A percentile compares a stretch with the other conserved stretches of the same genome.
These are phyloP conservation scores for Chalcosyrphus nemorum DNA, from an alignment of 2,888 invertebrate genomes.

Conservation along the genomic window DNA sequence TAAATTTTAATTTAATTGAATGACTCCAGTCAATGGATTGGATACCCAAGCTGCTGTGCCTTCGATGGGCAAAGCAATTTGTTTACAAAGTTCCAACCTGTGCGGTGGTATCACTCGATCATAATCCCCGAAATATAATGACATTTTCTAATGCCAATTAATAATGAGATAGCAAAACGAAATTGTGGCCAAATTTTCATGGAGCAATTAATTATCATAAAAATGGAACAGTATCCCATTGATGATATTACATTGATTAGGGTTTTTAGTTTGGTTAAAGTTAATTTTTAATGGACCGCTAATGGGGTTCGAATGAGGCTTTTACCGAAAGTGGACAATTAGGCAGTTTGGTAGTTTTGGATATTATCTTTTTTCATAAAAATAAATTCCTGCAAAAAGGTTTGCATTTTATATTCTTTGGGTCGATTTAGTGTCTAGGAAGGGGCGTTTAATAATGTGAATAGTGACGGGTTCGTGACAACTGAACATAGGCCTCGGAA, in stretches of 20 bases:
- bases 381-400: too few species aligned
- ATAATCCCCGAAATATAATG: slow-evolving; percentile 58
- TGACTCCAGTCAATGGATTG: slow-evolving; percentile 3
- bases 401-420: too few species aligned
- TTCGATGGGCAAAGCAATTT: slow-evolving; percentile 15
- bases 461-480: too few species aligned
- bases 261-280: slow-evolving; percentile 18
- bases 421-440: too few species aligned
- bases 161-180: slow-evolving; percentile 58
- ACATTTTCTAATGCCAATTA: slow-evolving; percentile 69
- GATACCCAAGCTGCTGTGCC: not conserved
- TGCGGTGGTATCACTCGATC: slow-evolving; percentile 35
- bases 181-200: slow-evolving; percentile 11
- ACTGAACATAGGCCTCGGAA: too few species aligned
- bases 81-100: slow-evolving; percentile 25
- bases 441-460: too few species aligned
- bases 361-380: too few species aligned
- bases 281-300: slow-evolving; percentile 56
- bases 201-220: slow-evolving; percentile 50
- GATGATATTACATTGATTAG: slow-evolving; percentile 44
- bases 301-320: not conserved
- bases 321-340: slow-evolving; percentile 13
- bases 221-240: slow-evolving; percentile 30
- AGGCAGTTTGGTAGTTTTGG: not conserved
- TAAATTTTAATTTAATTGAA: slow-evolving; percentile 53